phyloP scores from a whole-genome alignment of 2,888 invertebrate genomes.

The Phengaris alcon region DNA sequence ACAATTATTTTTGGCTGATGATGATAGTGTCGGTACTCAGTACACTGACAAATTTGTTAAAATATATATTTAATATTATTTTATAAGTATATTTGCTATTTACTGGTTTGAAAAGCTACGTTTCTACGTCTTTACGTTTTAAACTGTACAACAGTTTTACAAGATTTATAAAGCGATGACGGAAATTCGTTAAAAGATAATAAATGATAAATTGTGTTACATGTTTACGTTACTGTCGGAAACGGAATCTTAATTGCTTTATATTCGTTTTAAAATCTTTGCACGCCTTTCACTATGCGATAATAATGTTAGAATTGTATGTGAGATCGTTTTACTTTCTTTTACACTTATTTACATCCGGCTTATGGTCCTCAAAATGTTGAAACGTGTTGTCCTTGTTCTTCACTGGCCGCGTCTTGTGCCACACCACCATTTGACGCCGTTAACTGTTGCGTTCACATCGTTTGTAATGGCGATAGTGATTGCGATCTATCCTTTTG shows the following conservation, averaged over 20 bases:
- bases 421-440: too few species aligned
- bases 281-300: background rate
- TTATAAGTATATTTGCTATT: too few species aligned
- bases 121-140: too few species aligned
- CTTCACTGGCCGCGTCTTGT: too few species aligned
- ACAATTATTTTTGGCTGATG: too few species aligned
- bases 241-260: slow-evolving; percentile 14
- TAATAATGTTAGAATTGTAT: background rate
- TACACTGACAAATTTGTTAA: too few species aligned
- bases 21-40: too few species aligned
- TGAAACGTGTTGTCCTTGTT: background rate
- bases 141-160: background rate
- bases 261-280: background rate
- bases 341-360: background rate
- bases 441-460: too few species aligned
- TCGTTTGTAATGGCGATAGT: too few species aligned
- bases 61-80: too few species aligned
- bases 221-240: slow-evolving; percentile 6
- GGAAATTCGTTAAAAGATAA: background rate
- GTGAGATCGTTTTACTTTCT: background rate
- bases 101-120: too few species aligned
- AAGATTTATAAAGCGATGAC: background rate
- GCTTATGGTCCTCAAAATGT: background rate
- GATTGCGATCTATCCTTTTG: too few species aligned
- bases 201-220: slow-evolving; percentile 12